phyloP scores from a whole-genome alignment of 2,888 invertebrate genomes.

The Chalcis sispes region DNA sequence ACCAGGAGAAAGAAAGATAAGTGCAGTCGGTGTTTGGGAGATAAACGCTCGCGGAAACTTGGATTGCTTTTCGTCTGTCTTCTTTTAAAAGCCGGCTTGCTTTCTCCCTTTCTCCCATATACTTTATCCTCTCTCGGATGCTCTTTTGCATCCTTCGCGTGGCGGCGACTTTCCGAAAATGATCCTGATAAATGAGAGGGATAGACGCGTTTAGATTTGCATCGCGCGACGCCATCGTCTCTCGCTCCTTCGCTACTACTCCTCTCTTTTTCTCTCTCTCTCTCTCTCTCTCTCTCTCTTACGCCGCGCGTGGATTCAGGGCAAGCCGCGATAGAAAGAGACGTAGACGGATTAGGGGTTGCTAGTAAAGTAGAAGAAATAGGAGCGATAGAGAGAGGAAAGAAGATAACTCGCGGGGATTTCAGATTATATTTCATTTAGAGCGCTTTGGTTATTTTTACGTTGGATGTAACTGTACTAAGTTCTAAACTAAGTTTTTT shows the following conservation, averaged over 20 bases:
- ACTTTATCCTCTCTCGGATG: slow-evolving; percentile 22
- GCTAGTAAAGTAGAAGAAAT: background rate
- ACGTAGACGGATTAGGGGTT: slow-evolving; percentile 49
- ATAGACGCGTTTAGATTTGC: slow-evolving; percentile 61
- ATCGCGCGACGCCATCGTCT: slow-evolving; percentile 33
- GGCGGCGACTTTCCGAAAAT: slow-evolving; percentile 59
- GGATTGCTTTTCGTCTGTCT: slow-evolving; percentile 51
- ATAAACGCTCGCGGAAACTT: slow-evolving; percentile 53
- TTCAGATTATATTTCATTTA: slow-evolving; percentile 57
- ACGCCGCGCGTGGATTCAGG: background rate
- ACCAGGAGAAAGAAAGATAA: slow-evolving; percentile 24
- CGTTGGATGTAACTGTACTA: background rate
- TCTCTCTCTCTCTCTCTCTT: too few relatives aligned
- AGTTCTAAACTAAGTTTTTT: background rate
- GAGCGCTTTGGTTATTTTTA: slow-evolving; percentile 27
- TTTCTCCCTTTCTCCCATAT: background rate
- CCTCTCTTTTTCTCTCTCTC: too few relatives aligned
- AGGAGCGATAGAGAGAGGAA: background rate
- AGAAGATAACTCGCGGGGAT: slow-evolving; percentile 46
- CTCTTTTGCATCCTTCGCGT: slow-evolving; percentile 34
- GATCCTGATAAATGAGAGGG: slow-evolving; percentile 63
- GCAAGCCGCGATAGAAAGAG: slow-evolving; percentile 14
- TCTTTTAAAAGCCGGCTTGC: slow-evolving; percentile 31
- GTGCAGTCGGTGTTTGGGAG: slow-evolving; percentile 29
- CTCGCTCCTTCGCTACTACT: background rate